phyloP scores from a whole-genome alignment of 2,113 vertebrate genomes.

The Aegithalos caudatus region DNA sequence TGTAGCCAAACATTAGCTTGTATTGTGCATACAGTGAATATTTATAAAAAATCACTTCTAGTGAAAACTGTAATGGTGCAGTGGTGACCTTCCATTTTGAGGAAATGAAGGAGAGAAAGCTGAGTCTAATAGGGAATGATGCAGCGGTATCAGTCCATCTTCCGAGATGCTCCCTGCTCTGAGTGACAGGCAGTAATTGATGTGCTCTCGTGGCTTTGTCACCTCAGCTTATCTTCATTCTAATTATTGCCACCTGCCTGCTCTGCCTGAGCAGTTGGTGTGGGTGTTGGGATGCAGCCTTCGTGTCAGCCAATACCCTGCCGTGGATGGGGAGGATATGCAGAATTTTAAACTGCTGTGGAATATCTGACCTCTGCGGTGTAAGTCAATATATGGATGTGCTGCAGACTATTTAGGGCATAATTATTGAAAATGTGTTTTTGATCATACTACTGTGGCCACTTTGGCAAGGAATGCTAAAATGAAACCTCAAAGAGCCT shows the following conservation, averaged over 20 bases:
- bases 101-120: neutral
- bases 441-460: neutral
- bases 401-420: neutral
- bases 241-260: neutral
- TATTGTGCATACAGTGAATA: neutral
- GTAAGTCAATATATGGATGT: neutral
- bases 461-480: neutral
- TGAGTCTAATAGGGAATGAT: neutral
- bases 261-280: neutral
- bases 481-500: neutral
- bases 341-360: neutral
- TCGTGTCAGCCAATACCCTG: too few species aligned
- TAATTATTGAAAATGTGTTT: neutral
- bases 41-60: neutral
- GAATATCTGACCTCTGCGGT: neutral
- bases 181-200: neutral
- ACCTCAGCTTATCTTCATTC: neutral
- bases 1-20: neutral
- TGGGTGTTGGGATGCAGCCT: neutral
- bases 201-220: neutral
- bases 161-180: fast-evolving
- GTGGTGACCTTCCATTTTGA: neutral
- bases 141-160: neutral
- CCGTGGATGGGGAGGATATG: fast-evolving
- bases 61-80: neutral